Evolutionary conservation across 2,888 invertebrate genomes (phyloP), one percentile per base, ranked within the genome.

Genomic region (Synergus gifuensis): DNA sequence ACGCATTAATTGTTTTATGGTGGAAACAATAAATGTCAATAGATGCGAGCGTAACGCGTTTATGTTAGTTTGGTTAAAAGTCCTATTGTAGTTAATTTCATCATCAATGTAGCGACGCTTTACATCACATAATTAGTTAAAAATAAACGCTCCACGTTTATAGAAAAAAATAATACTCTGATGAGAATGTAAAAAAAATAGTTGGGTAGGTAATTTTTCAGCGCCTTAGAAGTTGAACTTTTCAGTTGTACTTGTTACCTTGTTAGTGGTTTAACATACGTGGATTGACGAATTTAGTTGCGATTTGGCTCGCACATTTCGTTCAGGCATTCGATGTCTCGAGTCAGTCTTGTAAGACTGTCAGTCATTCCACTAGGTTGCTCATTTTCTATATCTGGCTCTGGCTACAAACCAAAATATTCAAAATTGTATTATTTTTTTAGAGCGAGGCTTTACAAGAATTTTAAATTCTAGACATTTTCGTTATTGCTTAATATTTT

Each of bases 271-370:
- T 28, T 12, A 58, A 36, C 36, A 54, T 4, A 11, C 7, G 54
- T 16, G 12, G 4, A 67, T 4, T 40, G 12, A 5, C 1, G 40
- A 36, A 11, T 66, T 36, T 40, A 54, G 54, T 18, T 76, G 18
- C 4, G 5, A 62, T n/a, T 62, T 49, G 85, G 80, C 82, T 87
- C 86, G 81, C 85, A 88, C 78, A 88, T 82, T 66, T 85, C 85
- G 81, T 88, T 89, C 64, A 88, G 82, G 76, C 87, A 87, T 81
- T 89, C 89, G 81, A 91, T 89, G 76, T 91, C 91, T 77, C 92
- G 92, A 67, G 93, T 92, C 78, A 93, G 86, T 81, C 92, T 90
- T 11, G 93, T 93, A 79, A 94, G 92, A 87, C 93, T 94, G 83
- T 94, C 94, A 3, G 93, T 93, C 93, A 93, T 93, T 84, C 92